phyloP scores from a whole-genome alignment of 2,888 invertebrate species.

The Sepiola atlantica region DNA sequence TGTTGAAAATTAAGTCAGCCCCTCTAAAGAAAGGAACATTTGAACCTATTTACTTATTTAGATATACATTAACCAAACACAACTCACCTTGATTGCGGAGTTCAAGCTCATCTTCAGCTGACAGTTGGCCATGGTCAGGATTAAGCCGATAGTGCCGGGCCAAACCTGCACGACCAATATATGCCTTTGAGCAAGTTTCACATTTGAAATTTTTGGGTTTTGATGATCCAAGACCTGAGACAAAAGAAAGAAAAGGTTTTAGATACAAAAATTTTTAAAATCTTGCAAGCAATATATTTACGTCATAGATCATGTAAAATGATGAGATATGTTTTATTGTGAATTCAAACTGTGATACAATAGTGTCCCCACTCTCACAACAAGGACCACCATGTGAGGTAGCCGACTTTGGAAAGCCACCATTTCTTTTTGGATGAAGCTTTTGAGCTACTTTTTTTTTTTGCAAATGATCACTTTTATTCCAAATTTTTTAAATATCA shows the following conservation, averaged over 20 bases:
- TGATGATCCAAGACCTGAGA: constrained; percentile 57
- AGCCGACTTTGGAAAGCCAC: no score
- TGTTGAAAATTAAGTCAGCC: no score
- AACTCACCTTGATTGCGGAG: constrained; percentile 41
- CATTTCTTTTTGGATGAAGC: no score
- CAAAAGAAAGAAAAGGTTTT: neutral
- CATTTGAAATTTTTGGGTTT: constrained; percentile 77
- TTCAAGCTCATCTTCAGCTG: constrained; percentile 49
- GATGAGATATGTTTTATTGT: neutral
- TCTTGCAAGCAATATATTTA: neutral
- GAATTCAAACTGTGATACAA: no score
- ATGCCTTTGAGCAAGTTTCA: constrained; percentile 81
- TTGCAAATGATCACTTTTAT: no score
- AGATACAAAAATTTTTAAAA: no score
- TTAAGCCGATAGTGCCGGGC: constrained; percentile 80
- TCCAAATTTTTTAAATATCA: no score
- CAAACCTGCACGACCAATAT: constrained; percentile 80
- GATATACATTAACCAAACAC: neutral
- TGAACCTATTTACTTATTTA: no score
- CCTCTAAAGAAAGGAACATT: no score
- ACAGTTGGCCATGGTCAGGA: constrained; percentile 78
- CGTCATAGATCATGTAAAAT: neutral
- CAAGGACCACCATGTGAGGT: no score
- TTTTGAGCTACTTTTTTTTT: no score
- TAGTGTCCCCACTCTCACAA: no score